Evolutionary conservation across 1,140 invertebrate genomes (phyloP).

Genomic region (Psilanteris sp.): DNA sequence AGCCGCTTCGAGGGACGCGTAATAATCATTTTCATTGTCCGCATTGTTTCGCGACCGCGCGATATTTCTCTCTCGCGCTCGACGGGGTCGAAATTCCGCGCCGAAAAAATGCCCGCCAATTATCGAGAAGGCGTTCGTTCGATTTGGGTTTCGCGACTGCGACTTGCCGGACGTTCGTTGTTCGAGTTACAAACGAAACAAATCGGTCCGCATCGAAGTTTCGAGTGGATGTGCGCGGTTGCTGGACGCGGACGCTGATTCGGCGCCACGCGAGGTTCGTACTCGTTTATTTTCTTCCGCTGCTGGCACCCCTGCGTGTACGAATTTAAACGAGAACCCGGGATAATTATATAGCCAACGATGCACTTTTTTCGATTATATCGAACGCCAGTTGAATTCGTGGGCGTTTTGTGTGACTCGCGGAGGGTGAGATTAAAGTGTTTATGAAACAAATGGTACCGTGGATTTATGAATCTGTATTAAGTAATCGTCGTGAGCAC

Average conservation of each 20-base stretch:
- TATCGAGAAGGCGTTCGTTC: conserved; percentile 23
- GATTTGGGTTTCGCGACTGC: conserved; percentile 2
- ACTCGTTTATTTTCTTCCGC: neutral
- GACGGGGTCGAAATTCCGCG: conserved; percentile 1
- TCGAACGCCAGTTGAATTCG: no score
- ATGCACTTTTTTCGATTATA: no score
- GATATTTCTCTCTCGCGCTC: conserved; percentile 19
- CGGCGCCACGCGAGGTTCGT: neutral
- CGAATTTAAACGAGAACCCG: conserved; percentile 5
- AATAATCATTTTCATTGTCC: conserved; percentile 47
- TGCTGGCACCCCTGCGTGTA: neutral
- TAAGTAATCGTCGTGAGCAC: no score
- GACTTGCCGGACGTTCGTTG: conserved; percentile 20
- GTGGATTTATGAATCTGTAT: no score
- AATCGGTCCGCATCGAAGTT: conserved; percentile 9
- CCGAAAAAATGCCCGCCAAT: conserved; percentile 9
- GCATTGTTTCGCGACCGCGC: conserved; percentile 31
- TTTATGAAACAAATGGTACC: no score
- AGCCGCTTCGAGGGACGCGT: conserved; percentile 28
- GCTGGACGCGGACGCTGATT: conserved; percentile 9
- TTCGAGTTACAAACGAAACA: conserved; percentile 15
- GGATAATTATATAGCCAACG: conserved; percentile 4
- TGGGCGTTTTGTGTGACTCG: no score
- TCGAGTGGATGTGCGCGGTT: conserved; percentile 11
- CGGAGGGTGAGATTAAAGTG: no score